phyloP scores from a whole-genome alignment of 2,888 invertebrate genomes.

The Cenopis cana region DNA sequence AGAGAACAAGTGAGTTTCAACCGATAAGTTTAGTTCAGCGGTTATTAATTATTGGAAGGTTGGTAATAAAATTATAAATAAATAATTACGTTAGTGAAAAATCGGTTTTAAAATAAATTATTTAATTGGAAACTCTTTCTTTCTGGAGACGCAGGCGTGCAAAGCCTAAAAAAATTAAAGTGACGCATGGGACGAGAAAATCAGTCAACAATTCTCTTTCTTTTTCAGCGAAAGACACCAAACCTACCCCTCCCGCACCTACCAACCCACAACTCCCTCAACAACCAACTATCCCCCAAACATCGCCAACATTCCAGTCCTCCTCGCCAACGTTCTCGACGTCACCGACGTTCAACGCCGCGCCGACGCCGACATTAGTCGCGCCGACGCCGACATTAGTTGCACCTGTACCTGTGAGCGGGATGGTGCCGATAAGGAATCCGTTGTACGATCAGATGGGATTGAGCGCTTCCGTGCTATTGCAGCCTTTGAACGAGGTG shows the following conservation, averaged over 20 bases:
- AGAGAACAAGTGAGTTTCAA: no score
- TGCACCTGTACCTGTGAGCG: constrained; percentile 63
- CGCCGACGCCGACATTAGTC: constrained; percentile 35
- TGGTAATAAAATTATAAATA: no score
- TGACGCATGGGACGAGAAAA: no score
- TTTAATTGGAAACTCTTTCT: no score
- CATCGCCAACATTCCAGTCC: neutral
- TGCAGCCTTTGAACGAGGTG: constrained; percentile 80
- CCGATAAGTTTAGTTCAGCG: no score
- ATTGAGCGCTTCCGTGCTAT: constrained; percentile 72
- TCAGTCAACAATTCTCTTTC: neutral
- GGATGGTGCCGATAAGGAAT: constrained; percentile 78
- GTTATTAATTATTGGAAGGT: no score
- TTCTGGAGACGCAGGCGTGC: no score
- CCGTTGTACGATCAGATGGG: constrained; percentile 74
- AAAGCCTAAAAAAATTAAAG: no score
- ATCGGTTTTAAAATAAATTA: no score
- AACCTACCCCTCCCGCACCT: constrained; percentile 11
- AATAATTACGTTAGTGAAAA: no score
- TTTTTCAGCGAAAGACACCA: constrained; percentile 66
- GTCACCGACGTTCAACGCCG: constrained; percentile 3
- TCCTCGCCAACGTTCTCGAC: constrained; percentile 36
- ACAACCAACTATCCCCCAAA: constrained; percentile 53
- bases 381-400: constrained; percentile 49
- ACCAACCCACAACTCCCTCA: constrained; percentile 46